phyloP scores from a whole-genome alignment of 2,888 invertebrate species.

The Hedychridium roseum region DNA sequence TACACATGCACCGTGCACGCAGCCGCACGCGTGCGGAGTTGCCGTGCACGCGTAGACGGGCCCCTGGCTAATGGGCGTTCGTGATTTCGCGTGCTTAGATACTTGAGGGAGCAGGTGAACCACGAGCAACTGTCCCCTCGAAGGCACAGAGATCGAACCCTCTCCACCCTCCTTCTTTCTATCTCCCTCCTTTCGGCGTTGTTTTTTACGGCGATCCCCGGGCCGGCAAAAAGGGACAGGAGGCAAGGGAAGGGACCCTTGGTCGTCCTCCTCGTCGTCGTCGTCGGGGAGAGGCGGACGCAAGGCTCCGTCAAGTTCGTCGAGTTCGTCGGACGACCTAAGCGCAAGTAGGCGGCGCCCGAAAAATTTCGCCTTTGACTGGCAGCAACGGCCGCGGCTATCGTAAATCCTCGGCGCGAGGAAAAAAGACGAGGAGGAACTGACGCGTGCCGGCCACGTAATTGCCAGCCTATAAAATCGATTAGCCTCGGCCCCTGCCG shows the following conservation, averaged over 20 bases:
- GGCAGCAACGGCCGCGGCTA: slow-evolving; percentile 32
- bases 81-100: slow-evolving; percentile 56
- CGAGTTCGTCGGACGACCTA: slow-evolving; percentile 15
- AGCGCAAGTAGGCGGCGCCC: slow-evolving; percentile 36
- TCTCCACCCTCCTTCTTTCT: slow-evolving; percentile 10
- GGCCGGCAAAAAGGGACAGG: slow-evolving; percentile 8
- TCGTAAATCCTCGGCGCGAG: slow-evolving; percentile 27
- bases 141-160: slow-evolving; percentile 41
- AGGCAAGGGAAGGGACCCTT: slow-evolving; percentile 8
- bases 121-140: slow-evolving; percentile 48
- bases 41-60: slow-evolving; percentile 17
- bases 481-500: too few species aligned
- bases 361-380: slow-evolving; percentile 40
- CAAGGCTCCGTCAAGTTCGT: too few species aligned
- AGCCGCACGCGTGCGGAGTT: too few species aligned
- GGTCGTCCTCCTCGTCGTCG: too few species aligned
- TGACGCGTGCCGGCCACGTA: too few species aligned
- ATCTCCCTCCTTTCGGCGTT: slow-evolving; percentile 4
- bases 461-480: too few species aligned
- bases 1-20: too few species aligned
- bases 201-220: slow-evolving; percentile 16
- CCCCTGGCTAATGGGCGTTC: slow-evolving; percentile 44
- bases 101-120: slow-evolving; percentile 49
- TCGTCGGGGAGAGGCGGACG: too few species aligned
- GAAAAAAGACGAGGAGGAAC: not conserved